A percentile compares a stretch with the other conserved stretches of the same genome.
Evolutionary conservation across 2,113 vertebrate genomes (phyloP).

Genomic region (Plestiodon gilberti): DNA sequence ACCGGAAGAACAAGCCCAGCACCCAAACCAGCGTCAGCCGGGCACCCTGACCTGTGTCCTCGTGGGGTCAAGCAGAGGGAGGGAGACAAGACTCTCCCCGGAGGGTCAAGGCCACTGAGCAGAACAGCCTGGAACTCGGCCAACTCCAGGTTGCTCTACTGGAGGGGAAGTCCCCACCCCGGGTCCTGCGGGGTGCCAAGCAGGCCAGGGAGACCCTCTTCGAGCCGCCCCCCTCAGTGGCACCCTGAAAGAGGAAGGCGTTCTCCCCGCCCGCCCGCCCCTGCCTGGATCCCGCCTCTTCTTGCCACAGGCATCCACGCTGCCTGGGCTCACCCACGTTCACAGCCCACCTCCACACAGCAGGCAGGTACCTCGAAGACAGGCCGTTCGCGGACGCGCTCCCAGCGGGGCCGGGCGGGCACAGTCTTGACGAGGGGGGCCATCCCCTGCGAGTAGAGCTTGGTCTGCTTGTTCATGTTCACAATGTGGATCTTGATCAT

Average conservation of each 20-base stretch:
- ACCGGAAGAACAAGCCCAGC: background rate
- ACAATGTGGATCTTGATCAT: constrained; percentile 93
- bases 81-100: background rate
- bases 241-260: background rate
- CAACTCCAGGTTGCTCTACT: background rate
- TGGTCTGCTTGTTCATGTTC: constrained; percentile 99
- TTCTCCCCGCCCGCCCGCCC: too few species aligned
- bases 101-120: background rate
- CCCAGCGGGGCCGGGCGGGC: constrained; percentile 89
- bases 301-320: background rate
- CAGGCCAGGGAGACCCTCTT: background rate
- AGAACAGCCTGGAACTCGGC: background rate
- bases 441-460: constrained; percentile 97
- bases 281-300: background rate
- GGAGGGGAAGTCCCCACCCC: background rate
- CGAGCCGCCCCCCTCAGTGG: background rate
- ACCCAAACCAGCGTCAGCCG: too few species aligned
- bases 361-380: constrained; percentile 88
- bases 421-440: constrained; percentile 89
- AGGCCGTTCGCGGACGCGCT: constrained; percentile 90
- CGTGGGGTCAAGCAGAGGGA: background rate
- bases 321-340: background rate
- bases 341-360: background rate
- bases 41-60: background rate
- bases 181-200: background rate